Evolutionary conservation across 64 coral and sea anemone genomes (phyloP), one percentile per base, ranked within the genome.

Genomic region (Orbicella faveolata): DNA sequence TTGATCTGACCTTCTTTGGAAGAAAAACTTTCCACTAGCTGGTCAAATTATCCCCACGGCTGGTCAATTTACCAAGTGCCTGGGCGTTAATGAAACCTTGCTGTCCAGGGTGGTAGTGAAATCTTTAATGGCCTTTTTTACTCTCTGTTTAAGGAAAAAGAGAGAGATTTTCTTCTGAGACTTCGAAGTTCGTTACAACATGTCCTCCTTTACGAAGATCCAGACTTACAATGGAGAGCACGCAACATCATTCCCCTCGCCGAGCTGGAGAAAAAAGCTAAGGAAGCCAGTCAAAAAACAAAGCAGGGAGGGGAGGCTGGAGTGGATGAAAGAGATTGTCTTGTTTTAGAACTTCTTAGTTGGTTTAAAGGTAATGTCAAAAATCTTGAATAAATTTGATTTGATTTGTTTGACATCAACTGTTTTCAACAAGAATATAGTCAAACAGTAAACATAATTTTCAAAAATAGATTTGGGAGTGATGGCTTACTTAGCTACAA

Each of bases 141-240:
- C 12, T 55, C 63, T 81, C 18, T 35, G 20, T 70, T 72, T 52
- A 23, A 85, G 82, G 21, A 73, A 17, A 48, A 85, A 5, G 82
- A 85, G n/a, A 85, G 10, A 19, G 82, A 85, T 26, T 85, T 85
- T 23, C 63, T 85, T 1, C 63, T 85, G 1, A 96, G 93, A 83
- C 86, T 96, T 16, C 89, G 91, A 63, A 87, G 95, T 73, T 90
- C 88, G 34, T 87, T 89, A 20, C 92, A 91, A 35, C 95, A 94
- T 73, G 95, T 96, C 39, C 87, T 96, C 69, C 61, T 96, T 19
- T 96, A 96, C 64, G 95, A 96, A 75, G 92, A 96, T 75, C 20
- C 55, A 52, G 83, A 96, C 9, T 89, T 96, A 14, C 92, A 96
- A 41, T 62, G 75, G 13, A 89, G 84, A 80, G 88, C 95, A 52